Evolutionary conservation across 2,113 vertebrate species (phyloP), one percentile per base, ranked within the genome.

Genomic region (Herpetotheres cachinnans): DNA sequence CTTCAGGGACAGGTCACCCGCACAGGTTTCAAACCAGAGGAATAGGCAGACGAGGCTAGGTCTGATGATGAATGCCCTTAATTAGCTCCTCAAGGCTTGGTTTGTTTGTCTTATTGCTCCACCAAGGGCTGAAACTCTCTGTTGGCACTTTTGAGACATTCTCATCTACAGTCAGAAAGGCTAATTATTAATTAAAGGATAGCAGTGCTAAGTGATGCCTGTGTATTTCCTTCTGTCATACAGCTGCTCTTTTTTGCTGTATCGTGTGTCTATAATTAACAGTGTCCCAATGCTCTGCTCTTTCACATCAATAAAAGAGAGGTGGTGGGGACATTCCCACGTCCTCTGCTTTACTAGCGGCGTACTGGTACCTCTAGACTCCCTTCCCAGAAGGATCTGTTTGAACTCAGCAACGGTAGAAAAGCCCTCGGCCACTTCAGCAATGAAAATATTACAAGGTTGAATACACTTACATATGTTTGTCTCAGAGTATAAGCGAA

Each of bases 131-230:
- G 71, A 70, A 67, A 54, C 19, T 67, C 79, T 46, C 71, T 73
- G 56, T 2, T 67, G 77, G 71, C 63, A 50, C 72, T 76, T 86
- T 16, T 46, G 67, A 83, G 81, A 40, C 84, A 15, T 54, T 49
- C 62, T 72, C 67, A 42, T 72, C 44, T 49, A 15, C 67, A 50
- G 36, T 18, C 63, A 55, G 92, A 49, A 84, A 49, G 25, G 54
- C 63, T 87, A 86, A 92, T 94, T 84, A 84, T 80, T 77, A 76
- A 80, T 91, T 95, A 93, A 89, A 76, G 71, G 52, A 20, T 10
- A 71, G 71, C 27, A 67, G 32, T 36, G 76, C 77, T 76, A 74
- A 89, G 66, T 12, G 42, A 47, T 42, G 70, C 30, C 79, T 38
- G 18, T 8, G 52, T 44, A 30, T 46, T 86, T 80, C 63, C 67